These are phyloP conservation scores for Myotis myotis DNA, from an alignment of 2,797 vertebrate species.

Conservation along the genomic window DNA sequence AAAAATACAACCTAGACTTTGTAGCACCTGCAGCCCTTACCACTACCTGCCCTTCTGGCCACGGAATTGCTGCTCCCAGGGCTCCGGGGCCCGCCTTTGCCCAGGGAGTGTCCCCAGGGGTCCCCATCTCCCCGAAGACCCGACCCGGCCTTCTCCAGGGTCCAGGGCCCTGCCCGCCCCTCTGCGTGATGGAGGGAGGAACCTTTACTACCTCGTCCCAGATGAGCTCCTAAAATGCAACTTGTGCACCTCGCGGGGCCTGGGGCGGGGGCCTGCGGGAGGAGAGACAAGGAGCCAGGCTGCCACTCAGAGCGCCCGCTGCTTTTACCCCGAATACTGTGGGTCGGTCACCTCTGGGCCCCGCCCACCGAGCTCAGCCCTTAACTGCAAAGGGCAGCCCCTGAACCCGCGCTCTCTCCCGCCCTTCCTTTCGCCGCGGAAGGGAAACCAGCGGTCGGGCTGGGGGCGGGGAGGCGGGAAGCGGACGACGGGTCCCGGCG, in stretches of 20 bases:
- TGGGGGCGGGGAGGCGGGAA: background rate
- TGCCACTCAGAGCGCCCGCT: no score
- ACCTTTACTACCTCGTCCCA: background rate
- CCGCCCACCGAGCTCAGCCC: background rate
- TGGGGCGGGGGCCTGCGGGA: background rate
- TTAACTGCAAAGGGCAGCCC: background rate
- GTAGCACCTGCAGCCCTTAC: background rate
- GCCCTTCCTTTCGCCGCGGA: background rate
- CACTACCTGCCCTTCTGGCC: background rate
- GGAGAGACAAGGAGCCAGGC: background rate
- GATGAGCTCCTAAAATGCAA: background rate
- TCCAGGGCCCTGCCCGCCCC: background rate
- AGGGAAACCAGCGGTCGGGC: background rate
- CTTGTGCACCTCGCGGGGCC: background rate
- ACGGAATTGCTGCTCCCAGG: background rate
- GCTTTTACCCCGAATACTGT: background rate
- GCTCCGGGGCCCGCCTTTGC: no score
- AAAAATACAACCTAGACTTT: background rate
- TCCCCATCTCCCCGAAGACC: background rate
- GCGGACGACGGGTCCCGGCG: accelerated
- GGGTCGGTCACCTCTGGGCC: background rate
- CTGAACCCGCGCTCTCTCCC: accelerated
- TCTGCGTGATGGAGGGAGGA: background rate
- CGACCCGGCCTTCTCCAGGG: background rate
- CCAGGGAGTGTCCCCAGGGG: no score